Base-by-base conservation (phyloP, 2,113 vertebrate species). In the Psammodynastes pulverulentus region DNA sequence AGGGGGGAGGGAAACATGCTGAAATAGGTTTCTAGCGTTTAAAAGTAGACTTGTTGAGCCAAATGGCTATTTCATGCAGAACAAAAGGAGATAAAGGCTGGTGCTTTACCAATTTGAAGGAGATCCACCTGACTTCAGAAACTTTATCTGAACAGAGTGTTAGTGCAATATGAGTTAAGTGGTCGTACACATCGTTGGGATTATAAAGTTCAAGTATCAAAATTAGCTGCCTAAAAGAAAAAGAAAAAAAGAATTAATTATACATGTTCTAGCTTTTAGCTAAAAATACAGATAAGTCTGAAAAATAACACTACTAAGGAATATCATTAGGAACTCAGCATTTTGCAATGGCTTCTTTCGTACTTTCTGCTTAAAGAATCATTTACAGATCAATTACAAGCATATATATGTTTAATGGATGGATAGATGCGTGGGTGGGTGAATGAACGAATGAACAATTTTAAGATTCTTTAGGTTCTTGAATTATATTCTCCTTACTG, bases 111-210 rank as follows among this genome's bases (percentile, higher is more conserved):
- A 98, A 96, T 67, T 89, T 98, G 97, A 98, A 98, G 91, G 98
- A 97, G 94, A 98, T 97, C 97, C 98, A 97, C 72, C 96, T 96
- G 72, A 98, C 97, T 96, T 98, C 96, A 3, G 97, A 97, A 5
- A 98, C 97, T 95, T 96, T 97, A 94, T 98, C 97, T 0, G 98
- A 97, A 94, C 97, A 98, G 13, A 98, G 96, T 49, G 96, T 97
- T 1, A 98, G 92, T 43, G 98, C 98, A 89, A 97, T 96, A 3
- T 97, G 97, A 54, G 96, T 93, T 49, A 98, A 91, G 90, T 97
- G 97, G 90, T 97, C 97, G 21, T 97, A 97, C 9, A 98, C 96
- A 29, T 98, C 97, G 17, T 89, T 95, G 90, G 97, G 95, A n/a
- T 94, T 96, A 91, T 96, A 97, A 84, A 98, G 97, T 45, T 98